A percentile compares a stretch with the other conserved stretches of the same genome.
phyloP scores from a whole-genome alignment of 2,797 vertebrate species.

The Erethizon dorsatum region DNA sequence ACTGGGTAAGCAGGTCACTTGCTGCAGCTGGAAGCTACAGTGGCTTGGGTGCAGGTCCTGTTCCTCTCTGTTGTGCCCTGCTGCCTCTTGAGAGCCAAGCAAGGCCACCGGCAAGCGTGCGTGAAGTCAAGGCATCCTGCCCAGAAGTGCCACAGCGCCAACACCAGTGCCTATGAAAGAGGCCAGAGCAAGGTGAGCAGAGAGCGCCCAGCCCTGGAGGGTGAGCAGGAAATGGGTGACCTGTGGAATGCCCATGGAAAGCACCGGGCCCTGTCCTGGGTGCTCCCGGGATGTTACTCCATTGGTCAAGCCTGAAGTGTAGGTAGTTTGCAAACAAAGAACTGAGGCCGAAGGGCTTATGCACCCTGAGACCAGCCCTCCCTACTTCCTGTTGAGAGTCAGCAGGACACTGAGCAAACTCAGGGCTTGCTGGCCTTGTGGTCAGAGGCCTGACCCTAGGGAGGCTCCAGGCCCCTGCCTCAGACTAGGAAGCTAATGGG shows the following conservation, averaged over 20 bases:
- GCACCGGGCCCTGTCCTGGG: background rate
- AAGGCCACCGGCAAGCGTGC: background rate
- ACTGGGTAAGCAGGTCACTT: background rate
- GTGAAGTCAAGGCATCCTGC: background rate
- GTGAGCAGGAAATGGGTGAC: background rate
- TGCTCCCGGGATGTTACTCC: background rate
- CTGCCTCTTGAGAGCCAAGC: background rate
- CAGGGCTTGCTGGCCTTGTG: background rate
- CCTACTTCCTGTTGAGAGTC: background rate
- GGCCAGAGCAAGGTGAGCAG: background rate
- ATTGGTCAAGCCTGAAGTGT: background rate
- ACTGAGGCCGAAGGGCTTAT: background rate
- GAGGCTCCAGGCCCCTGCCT: background rate
- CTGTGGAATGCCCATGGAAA: background rate
- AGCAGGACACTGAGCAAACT: background rate
- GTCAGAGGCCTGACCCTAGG: background rate
- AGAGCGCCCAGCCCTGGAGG: background rate
- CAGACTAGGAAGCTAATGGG: background rate
- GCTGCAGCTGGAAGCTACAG: background rate
- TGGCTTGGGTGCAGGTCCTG: background rate
- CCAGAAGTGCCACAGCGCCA: background rate
- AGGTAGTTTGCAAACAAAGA: background rate
- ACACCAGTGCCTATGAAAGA: background rate
- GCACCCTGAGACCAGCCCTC: background rate
- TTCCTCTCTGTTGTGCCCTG: background rate